A percentile compares a stretch with the other conserved stretches of the same genome.
Conservation (phyloP, 2,888 invertebrate species). For the Rhagophthalmus giganteus region DNA sequence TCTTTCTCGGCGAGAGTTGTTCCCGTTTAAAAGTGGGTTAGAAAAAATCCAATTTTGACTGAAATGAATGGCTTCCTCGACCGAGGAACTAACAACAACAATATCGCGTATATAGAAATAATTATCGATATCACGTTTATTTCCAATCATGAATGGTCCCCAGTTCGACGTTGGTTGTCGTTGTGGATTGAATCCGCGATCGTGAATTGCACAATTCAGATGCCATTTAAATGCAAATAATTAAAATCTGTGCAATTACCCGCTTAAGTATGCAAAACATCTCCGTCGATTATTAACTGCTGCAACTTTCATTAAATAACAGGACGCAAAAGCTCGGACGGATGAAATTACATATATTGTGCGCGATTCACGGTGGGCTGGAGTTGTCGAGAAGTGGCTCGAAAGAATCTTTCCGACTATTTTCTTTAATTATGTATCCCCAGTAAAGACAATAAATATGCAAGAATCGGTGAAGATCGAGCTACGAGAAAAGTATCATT, state of each 20-base stretch:
- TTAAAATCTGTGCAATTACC: constrained; percentile 29
- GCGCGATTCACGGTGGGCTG: too few relatives aligned
- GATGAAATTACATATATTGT: too few relatives aligned
- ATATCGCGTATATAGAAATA: too few relatives aligned
- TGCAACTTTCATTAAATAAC: constrained; percentile 15
- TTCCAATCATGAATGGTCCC: constrained; percentile 23
- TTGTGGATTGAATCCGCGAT: constrained; percentile 25
- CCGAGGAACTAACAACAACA: too few relatives aligned
- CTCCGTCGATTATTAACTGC: constrained; percentile 13
- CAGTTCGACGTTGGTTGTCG: constrained; percentile 6
- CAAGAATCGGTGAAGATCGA: too few relatives aligned
- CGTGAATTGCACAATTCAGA: constrained; percentile 28
- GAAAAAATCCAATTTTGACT: constrained; percentile 7
- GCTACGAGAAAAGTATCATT: too few relatives aligned
- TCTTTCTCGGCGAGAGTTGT: too few relatives aligned
- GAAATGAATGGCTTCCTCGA: constrained; percentile 5
- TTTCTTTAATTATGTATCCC: too few relatives aligned
- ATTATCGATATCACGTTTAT: constrained; percentile 23
- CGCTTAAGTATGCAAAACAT: constrained; percentile 23
- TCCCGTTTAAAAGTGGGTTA: neutral
- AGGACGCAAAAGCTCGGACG: constrained; percentile 7
- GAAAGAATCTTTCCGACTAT: too few relatives aligned
- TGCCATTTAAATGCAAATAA: constrained; percentile 32
- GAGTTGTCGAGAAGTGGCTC: too few relatives aligned
- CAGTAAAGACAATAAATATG: too few relatives aligned